Conservation (phyloP, 30 jellyfish, hydroid and myxozoan genomes). For the Aurelia sp. region DNA sequence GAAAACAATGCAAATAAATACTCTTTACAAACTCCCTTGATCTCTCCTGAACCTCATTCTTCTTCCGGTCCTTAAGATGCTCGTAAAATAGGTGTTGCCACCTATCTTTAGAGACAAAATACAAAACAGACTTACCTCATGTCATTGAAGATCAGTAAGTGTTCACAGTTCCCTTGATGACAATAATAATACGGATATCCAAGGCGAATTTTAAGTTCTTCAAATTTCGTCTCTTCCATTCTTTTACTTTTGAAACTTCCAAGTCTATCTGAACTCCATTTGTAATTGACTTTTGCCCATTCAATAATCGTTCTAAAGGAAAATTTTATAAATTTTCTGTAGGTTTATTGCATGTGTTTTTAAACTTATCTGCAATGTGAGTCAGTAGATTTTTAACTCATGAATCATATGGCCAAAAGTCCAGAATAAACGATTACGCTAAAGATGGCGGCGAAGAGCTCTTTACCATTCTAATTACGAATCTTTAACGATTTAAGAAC, state of each 20-base stretch:
- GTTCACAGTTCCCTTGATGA: constrained; percentile 99
- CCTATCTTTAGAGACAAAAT: neutral
- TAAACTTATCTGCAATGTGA: no score
- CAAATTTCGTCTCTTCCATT: constrained; percentile 90
- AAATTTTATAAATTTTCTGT: no score
- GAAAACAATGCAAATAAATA: no score
- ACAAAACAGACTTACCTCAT: constrained; percentile 72
- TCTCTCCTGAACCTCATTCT: neutral
- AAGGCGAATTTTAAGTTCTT: constrained; percentile 86
- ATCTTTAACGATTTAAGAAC: no score
- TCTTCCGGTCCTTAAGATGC: neutral
- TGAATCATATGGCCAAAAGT: no score
- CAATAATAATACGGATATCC: constrained; percentile 95
- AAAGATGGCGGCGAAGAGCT: no score
- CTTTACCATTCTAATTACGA: no score
- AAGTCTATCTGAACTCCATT: constrained; percentile 45
- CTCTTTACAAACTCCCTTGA: no score
- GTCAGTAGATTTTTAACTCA: no score
- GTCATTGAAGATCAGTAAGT: constrained; percentile 77
- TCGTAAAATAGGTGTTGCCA: neutral
- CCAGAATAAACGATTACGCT: no score
- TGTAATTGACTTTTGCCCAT: constrained; percentile 87
- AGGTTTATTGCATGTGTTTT: no score
- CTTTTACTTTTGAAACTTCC: constrained; percentile 79
- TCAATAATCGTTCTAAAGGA: constrained; percentile 60